A percentile compares a stretch with the other conserved stretches of the same genome.
phyloP scores from a whole-genome alignment of 2,888 invertebrate species.

The Heliconius ethilla region DNA sequence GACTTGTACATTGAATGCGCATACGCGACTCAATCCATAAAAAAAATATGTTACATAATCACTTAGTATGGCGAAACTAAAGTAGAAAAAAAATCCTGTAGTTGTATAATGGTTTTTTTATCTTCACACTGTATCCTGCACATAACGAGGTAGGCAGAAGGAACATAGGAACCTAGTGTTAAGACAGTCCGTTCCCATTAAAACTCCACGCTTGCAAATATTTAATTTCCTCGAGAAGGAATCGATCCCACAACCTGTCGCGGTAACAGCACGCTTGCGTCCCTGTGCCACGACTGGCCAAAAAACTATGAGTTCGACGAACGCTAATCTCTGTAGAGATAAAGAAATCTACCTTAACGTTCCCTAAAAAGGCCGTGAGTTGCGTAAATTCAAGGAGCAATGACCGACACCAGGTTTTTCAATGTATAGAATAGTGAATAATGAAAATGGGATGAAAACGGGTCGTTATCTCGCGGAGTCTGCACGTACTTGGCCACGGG shows the following conservation, averaged over 20 bases:
- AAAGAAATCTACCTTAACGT: constrained; percentile 34
- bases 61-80: neutral
- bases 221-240: too few species aligned
- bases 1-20: neutral
- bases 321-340: constrained; percentile 46
- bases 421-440: neutral
- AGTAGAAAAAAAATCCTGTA: constrained; percentile 5
- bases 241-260: too few species aligned
- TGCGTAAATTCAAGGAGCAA: constrained; percentile 61
- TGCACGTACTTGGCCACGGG: neutral
- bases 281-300: too few species aligned
- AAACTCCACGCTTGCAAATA: too few species aligned
- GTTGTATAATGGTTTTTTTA: constrained; percentile 16
- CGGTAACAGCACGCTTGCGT: too few species aligned
- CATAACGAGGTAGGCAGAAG: too few species aligned
- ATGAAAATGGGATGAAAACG: neutral
- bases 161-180: too few species aligned
- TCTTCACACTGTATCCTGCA: too few species aligned
- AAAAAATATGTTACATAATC: too few species aligned
- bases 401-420: constrained; percentile 57
- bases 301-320: constrained; percentile 45
- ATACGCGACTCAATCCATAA: constrained; percentile 1
- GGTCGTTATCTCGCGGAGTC: neutral
- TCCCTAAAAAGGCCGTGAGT: constrained; percentile 42
- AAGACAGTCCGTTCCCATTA: too few species aligned